Evolutionary conservation across 1,140 invertebrate species (phyloP), one percentile per base, ranked within the genome.

Genomic region (Cyclargus thomasi): DNA sequence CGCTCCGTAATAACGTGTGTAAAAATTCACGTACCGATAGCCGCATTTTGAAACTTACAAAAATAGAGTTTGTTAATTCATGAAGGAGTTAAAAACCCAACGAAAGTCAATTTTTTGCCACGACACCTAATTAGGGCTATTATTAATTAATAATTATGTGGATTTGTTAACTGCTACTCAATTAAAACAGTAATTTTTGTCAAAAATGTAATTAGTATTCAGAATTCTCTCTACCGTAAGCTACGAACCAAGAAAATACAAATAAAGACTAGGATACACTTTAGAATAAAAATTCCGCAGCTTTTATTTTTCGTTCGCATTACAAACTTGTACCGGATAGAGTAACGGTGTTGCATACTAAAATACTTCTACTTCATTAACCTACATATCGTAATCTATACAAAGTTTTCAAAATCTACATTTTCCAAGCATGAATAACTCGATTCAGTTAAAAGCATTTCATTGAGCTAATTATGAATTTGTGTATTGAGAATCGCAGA

Each of bases 321-420:
- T 59, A 21, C 55, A 59, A 59, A 11, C 17, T 20, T 59, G 55
- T 59, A 20, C 55, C n/a, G 53, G 18, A 55, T 20, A 55, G 53
- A n/a, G 53, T 17, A 55, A 55, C 53, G 18, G 53, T 18, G 53
- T 20, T 59, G 55, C 55, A 59, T 59, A 59, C 55, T 21, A 59
- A 18, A 20, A 59, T 59, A 20, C 17, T 20, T 21, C 20, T 18
- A 20, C 18, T 59, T 59, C 17, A 59, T 59, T 59, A 59, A 59
- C 20, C 55, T 20, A 59, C 55, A 59, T 59, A 20, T 59, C 55
- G 55, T 59, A 17, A 59, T 20, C 21, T 59, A 59, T 59, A 11
- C 17, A 8, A 59, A 20, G 55, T 59, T 20, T 59, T 20, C 20
- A 47, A 47, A 47, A 47, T 29, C 39, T 47, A 47, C 39, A 11